These are phyloP conservation scores for Junonia oenone DNA, from an alignment of 2,888 invertebrate species.

Conservation along the genomic window DNA sequence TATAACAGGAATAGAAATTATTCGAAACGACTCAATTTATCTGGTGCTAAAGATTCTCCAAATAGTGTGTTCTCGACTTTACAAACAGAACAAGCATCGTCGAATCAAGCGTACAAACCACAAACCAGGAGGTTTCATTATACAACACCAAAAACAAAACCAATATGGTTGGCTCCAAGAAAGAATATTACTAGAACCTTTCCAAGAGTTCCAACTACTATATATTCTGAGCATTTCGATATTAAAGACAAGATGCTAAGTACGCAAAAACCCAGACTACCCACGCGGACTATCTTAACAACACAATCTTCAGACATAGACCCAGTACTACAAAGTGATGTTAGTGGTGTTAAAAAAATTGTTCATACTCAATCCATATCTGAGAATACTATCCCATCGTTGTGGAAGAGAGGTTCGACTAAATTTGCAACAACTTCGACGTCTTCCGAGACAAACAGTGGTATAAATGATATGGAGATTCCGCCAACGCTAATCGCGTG, in stretches of 20 bases:
- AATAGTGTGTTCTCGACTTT: conserved; percentile 54
- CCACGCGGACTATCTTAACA: conserved; percentile 51
- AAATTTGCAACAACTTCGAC: conserved; percentile 53
- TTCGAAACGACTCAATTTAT: conserved; percentile 60
- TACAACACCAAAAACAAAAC: conserved; percentile 61
- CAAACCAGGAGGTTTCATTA: conserved; percentile 58
- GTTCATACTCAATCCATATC: conserved; percentile 62
- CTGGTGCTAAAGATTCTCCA: conserved; percentile 54
- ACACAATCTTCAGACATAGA: conserved; percentile 72
- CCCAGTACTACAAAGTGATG: conserved; percentile 65
- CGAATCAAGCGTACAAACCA: conserved; percentile 40
- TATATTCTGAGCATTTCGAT: conserved; percentile 66
- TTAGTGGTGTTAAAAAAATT: conserved; percentile 56
- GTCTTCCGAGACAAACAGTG: conserved; percentile 45
- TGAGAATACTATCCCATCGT: conserved; percentile 68
- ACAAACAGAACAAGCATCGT: conserved; percentile 42
- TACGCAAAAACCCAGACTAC: conserved; percentile 37
- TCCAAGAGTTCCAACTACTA: conserved; percentile 52
- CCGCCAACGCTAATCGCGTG: conserved; percentile 74
- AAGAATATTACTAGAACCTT: conserved; percentile 48
- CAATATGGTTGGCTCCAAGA: conserved; percentile 65
- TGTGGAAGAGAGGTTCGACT: conserved; percentile 74
- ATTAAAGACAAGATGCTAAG: conserved; percentile 53
- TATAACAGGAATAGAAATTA: conserved; percentile 56
- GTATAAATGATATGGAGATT: conserved; percentile 58